Percentiles rank a stretch among this genome's conserved stretches.
Evolutionary conservation across 2,888 invertebrate species (phyloP).

Genomic region (Lacanobia oleracea): DNA sequence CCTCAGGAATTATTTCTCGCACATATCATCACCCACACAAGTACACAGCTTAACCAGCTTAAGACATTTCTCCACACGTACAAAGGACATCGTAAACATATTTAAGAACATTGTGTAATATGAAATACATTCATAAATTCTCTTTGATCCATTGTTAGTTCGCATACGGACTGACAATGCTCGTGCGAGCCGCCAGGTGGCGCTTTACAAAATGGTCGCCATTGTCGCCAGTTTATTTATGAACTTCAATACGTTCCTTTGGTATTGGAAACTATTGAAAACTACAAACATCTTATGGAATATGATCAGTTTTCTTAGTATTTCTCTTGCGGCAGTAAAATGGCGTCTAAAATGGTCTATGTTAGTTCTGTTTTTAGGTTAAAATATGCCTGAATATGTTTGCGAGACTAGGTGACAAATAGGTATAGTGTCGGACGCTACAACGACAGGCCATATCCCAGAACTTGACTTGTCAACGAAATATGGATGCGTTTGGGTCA

Average conservation of each 20-base stretch:
- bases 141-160: slow-evolving; percentile 73
- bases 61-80: slow-evolving; percentile 5
- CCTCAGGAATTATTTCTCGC: background rate
- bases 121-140: slow-evolving; percentile 59
- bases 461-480: too few species aligned
- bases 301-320: slow-evolving; percentile 21
- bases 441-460: too few species aligned
- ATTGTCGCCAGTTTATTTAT: slow-evolving; percentile 75
- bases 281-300: slow-evolving; percentile 41
- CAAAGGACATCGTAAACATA: slow-evolving; percentile 34
- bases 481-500: too few species aligned
- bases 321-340: slow-evolving; percentile 7
- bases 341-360: slow-evolving; percentile 5
- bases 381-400: background rate
- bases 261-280: slow-evolving; percentile 49
- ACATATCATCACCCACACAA: background rate
- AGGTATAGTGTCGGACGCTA: too few species aligned
- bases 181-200: slow-evolving; percentile 73
- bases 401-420: too few species aligned
- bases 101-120: slow-evolving; percentile 52
- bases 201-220: slow-evolving; percentile 60
- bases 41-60: slow-evolving; percentile 8
- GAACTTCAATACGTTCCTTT: slow-evolving; percentile 64
- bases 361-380: background rate
- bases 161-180: slow-evolving; percentile 62